phyloP scores from a whole-genome alignment of 2,797 vertebrate species.

The Halcyon chelicuti region DNA sequence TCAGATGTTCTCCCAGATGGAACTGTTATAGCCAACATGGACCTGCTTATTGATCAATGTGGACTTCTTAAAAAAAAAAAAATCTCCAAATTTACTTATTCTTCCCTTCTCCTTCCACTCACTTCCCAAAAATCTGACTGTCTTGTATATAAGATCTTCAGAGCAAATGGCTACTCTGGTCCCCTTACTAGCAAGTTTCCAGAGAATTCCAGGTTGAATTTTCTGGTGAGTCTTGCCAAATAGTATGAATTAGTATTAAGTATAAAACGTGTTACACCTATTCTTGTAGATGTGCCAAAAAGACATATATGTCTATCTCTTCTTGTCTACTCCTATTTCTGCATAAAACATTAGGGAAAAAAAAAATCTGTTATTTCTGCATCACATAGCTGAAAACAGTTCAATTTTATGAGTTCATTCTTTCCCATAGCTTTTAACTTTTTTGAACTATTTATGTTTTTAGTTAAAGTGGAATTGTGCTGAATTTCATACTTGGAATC shows the following conservation, averaged over 20 bases:
- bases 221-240: background rate
- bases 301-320: background rate
- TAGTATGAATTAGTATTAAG: background rate
- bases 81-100: background rate
- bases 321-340: background rate
- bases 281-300: background rate
- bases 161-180: background rate
- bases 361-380: background rate
- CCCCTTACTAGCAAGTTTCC: background rate
- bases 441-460: background rate
- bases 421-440: background rate
- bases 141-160: background rate
- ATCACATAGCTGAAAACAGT: background rate
- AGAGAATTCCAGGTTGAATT: background rate
- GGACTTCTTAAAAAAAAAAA: background rate
- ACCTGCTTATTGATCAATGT: fast-evolving
- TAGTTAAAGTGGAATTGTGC: background rate
- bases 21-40: background rate
- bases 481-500: background rate
- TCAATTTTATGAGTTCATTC: background rate
- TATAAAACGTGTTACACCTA: background rate
- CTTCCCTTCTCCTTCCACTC: background rate
- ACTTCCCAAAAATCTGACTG: background rate
- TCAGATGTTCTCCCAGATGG: background rate
- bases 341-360: background rate